A percentile compares a stretch with the other conserved stretches of the same genome.
Evolutionary conservation across 1,140 invertebrate genomes (phyloP).

Genomic region (Periplaneta americana): DNA sequence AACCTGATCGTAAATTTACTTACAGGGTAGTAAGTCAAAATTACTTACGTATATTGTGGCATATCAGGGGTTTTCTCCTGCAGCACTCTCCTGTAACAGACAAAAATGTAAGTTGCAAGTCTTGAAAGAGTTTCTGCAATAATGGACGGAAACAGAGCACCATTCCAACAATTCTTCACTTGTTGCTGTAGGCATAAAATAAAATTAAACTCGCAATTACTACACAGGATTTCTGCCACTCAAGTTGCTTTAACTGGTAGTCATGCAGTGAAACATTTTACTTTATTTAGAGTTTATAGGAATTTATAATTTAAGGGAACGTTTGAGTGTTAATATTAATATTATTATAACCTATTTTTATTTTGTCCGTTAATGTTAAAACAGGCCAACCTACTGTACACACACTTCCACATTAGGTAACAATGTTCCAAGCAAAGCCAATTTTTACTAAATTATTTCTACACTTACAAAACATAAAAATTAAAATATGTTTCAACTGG

Average conservation of each 20-base stretch:
- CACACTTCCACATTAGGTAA: not conserved
- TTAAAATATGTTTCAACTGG: not conserved
- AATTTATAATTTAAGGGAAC: no score
- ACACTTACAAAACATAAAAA: not conserved
- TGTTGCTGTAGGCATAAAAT: not conserved
- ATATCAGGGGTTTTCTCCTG: slow-evolving; percentile 57
- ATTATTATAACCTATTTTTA: no score
- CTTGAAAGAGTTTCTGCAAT: not conserved
- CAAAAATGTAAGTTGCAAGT: not conserved
- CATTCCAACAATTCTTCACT: not conserved
- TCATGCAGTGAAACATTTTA: not conserved
- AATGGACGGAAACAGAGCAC: not conserved
- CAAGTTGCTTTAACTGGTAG: not conserved
- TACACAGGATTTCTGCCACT: not conserved
- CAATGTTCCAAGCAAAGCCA: not conserved
- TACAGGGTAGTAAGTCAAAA: no score
- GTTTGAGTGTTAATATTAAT: no score
- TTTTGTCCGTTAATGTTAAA: no score
- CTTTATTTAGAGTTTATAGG: not conserved
- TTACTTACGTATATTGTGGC: slow-evolving; percentile 60
- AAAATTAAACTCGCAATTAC: not conserved
- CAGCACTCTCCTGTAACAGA: slow-evolving; percentile 52
- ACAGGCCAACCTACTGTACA: not conserved
- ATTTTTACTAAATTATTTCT: not conserved
- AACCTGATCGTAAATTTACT: no score